Evolutionary conservation across 2,113 vertebrate genomes (phyloP).

Genomic region (Catharus fuscescens): DNA sequence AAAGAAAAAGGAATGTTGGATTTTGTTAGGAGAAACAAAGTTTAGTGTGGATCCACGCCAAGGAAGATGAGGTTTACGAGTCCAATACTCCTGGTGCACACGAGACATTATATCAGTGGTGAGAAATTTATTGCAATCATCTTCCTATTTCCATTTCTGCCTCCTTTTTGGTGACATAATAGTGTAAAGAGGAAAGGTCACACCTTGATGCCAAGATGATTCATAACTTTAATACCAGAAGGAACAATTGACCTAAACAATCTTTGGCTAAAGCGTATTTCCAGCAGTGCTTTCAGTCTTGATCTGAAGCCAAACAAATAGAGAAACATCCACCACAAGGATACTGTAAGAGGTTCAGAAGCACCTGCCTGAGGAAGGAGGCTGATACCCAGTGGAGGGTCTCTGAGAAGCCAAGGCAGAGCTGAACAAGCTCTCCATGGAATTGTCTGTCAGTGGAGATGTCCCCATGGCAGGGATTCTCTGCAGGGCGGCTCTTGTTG

Average conservation of each 20-base stretch:
- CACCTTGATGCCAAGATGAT: conserved; percentile 70
- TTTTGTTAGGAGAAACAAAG: conserved; percentile 19
- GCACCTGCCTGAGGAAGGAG: neutral
- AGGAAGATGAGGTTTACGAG: conserved; percentile 40
- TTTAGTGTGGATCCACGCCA: conserved; percentile 25
- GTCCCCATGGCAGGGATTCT: neutral
- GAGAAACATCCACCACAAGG: neutral
- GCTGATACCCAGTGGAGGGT: neutral
- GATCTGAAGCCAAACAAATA: neutral
- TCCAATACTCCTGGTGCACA: conserved; percentile 7
- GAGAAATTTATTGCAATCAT: conserved; percentile 64
- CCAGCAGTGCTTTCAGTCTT: conserved; percentile 24
- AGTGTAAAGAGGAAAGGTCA: conserved; percentile 51
- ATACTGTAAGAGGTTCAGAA: neutral
- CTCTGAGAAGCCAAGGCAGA: neutral
- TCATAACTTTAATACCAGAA: conserved; percentile 68
- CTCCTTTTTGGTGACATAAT: conserved; percentile 63
- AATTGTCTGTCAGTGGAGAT: neutral
- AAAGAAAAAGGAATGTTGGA: neutral
- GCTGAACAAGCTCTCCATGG: neutral
- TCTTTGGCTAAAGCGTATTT: conserved; percentile 42
- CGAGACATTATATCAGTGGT: conserved; percentile 55
- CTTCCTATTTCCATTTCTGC: conserved; percentile 64
- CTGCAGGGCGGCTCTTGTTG: neutral
- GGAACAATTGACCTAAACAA: conserved; percentile 65